A percentile compares a stretch with the other conserved stretches of the same genome.
Evolutionary conservation across 2,797 vertebrate genomes (phyloP).

Genomic region (Danio jaintianensis): DNA sequence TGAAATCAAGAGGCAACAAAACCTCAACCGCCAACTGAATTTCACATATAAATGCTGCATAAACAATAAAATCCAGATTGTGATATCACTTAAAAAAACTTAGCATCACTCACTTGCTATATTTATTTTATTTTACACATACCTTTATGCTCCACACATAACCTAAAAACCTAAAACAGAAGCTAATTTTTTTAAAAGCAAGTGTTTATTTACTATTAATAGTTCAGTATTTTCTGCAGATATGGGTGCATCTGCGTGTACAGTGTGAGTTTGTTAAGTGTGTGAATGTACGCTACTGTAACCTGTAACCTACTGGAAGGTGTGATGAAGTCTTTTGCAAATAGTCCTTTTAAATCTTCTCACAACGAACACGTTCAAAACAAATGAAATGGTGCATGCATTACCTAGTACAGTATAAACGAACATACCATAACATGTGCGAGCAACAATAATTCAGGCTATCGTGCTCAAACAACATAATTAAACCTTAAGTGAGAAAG

Average conservation of each 20-base stretch:
- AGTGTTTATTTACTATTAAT: neutral
- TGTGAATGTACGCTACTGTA: conserved; percentile 33
- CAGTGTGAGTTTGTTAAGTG: conserved; percentile 25
- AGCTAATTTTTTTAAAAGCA: too few species aligned
- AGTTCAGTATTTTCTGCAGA: neutral
- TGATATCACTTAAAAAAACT: neutral
- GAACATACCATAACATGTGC: neutral
- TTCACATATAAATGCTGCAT: neutral
- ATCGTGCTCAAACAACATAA: neutral
- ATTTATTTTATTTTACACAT: neutral
- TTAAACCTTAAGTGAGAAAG: neutral
- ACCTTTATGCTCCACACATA: neutral
- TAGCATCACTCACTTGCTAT: neutral
- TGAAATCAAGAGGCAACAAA: neutral
- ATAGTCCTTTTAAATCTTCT: conserved; percentile 42
- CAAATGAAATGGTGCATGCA: neutral
- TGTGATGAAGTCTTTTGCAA: conserved; percentile 53
- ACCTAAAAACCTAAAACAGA: neutral
- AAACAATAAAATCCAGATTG: neutral
- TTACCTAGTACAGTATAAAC: neutral
- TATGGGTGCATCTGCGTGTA: conserved; percentile 1
- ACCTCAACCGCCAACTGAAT: neutral
- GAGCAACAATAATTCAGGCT: neutral
- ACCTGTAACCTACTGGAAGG: conserved; percentile 43
- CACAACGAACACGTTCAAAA: conserved; percentile 54